These are phyloP conservation scores for Ptiloglossa arizonensis DNA, from an alignment of 1,140 invertebrate genomes.

Conservation along the genomic window DNA sequence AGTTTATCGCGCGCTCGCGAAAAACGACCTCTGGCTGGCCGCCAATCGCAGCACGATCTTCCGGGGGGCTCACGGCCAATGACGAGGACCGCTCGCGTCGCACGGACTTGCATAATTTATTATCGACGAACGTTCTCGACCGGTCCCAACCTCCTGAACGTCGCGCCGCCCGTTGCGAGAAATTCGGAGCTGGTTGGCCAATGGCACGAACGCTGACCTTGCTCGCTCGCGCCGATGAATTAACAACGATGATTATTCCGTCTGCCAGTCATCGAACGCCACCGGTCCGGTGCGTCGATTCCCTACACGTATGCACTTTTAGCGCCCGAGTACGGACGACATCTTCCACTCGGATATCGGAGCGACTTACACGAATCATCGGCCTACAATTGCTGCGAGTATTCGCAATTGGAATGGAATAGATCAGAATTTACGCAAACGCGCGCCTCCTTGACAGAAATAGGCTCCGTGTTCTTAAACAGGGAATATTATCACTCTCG, in stretches of 20 bases:
- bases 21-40: constrained; percentile 75
- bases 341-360: too few relatives aligned
- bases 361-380: too few relatives aligned
- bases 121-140: constrained; percentile 47
- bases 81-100: constrained; percentile 62
- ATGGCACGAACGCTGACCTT: constrained; percentile 12
- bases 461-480: too few relatives aligned
- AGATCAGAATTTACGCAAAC: too few relatives aligned
- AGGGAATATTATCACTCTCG: too few relatives aligned
- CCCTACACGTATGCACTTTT: not conserved
- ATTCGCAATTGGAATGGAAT: too few relatives aligned
- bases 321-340: too few relatives aligned
- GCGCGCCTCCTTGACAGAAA: too few relatives aligned
- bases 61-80: constrained; percentile 65
- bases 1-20: constrained; percentile 63
- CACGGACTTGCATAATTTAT: constrained; percentile 74
- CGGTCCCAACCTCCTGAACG: not conserved
- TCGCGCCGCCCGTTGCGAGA: not conserved
- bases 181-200: not conserved
- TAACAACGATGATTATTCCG: not conserved
- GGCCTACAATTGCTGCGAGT: too few relatives aligned
- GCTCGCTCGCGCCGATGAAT: not conserved
- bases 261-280: not conserved
- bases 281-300: too few relatives aligned
- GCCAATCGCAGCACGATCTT: constrained; percentile 73